phyloP scores from a whole-genome alignment of 1,140 invertebrate genomes.

The Halesus radiatus region DNA sequence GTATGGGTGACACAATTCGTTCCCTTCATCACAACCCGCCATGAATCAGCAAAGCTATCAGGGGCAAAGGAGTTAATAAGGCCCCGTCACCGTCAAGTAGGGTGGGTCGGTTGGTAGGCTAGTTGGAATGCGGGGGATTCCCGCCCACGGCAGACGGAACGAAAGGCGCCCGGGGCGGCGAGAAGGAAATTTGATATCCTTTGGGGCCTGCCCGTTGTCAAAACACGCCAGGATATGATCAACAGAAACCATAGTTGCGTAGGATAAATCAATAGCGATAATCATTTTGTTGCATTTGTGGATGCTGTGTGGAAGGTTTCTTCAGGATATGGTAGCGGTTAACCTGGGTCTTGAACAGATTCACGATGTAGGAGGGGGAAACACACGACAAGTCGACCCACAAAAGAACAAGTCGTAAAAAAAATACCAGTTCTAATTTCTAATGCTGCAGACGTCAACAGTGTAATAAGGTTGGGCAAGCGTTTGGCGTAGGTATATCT shows the following conservation, averaged over 20 bases:
- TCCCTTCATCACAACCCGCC: background rate
- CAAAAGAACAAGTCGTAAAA: too few species aligned
- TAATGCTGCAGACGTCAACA: background rate
- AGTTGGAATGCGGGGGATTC: background rate
- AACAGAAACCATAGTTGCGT: background rate
- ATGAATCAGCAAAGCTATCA: conserved; percentile 1
- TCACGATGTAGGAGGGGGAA: too few species aligned
- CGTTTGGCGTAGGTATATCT: too few species aligned
- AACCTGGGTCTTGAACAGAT: too few species aligned
- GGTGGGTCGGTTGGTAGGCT: background rate
- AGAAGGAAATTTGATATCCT: background rate
- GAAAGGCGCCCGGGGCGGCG: background rate
- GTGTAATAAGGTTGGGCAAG: too few species aligned
- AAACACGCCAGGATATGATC: background rate
- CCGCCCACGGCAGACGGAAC: background rate
- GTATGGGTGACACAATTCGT: too few species aligned
- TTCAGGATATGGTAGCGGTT: too few species aligned
- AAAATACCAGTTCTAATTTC: too few species aligned
- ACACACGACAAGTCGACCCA: too few species aligned
- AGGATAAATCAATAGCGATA: background rate
- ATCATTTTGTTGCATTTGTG: too few species aligned
- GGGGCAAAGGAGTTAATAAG: background rate
- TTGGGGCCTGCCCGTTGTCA: background rate
- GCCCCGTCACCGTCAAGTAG: conserved; percentile 3
- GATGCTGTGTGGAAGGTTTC: too few species aligned